Percentiles rank a stretch among this genome's conserved stretches.
These are phyloP conservation scores for Lepidocolaptes lacrymiger DNA, from an alignment of 2,797 vertebrate species.

Conservation along the genomic window DNA sequence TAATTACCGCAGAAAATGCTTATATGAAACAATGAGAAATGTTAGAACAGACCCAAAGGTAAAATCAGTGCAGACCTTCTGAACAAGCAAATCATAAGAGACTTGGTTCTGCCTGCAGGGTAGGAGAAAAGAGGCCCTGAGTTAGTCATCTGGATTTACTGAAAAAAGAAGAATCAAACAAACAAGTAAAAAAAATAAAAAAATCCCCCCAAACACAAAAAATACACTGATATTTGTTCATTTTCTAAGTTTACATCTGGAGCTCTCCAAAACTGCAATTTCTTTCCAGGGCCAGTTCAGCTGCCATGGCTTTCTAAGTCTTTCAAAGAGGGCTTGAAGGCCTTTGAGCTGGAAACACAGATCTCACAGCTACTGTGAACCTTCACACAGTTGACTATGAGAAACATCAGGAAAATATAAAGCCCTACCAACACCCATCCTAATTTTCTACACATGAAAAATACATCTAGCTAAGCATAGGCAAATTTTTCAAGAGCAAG, in stretches of 20 bases:
- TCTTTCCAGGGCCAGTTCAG: not conserved
- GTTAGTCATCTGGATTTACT: conserved; percentile 32
- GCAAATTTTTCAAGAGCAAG: conserved; percentile 28
- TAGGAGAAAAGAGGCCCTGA: conserved; percentile 27
- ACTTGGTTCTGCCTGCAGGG: conserved; percentile 14
- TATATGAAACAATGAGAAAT: conserved; percentile 11
- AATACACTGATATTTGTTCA: not conserved
- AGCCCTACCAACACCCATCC: not conserved
- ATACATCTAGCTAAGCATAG: conserved; percentile 9
- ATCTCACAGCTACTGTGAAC: not conserved
- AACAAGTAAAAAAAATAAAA: not conserved
- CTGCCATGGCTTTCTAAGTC: not conserved
- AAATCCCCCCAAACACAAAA: not conserved
- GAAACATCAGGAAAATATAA: not conserved
- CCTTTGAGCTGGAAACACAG: not conserved
- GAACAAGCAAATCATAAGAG: conserved; percentile 30
- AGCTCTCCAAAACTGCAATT: not conserved
- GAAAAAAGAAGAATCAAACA: not conserved
- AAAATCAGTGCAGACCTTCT: conserved; percentile 43
- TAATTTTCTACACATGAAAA: not conserved
- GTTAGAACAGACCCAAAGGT: conserved; percentile 42
- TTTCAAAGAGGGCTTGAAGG: not conserved
- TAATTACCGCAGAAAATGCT: conserved; percentile 52
- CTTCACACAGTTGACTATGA: not conserved
- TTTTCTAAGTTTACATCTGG: conserved; percentile 23